Conservation (phyloP, 2,888 invertebrate genomes). For the Carcina quercana region DNA sequence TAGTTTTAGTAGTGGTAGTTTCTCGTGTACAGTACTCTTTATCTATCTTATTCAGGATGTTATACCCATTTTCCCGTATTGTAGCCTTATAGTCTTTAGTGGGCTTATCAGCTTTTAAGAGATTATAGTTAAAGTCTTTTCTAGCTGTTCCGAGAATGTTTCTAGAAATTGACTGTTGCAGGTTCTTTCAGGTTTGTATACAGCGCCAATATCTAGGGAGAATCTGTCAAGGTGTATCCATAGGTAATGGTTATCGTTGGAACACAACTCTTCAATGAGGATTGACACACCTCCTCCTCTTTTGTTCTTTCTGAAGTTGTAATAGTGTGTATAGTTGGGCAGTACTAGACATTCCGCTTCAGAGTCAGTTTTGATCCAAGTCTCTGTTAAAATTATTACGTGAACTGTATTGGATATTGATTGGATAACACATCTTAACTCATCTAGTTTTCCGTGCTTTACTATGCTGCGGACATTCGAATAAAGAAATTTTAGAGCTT, state of each 20-base stretch:
- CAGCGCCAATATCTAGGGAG: constrained; percentile 12
- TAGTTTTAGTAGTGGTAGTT: background rate
- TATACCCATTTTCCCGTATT: constrained; percentile 6
- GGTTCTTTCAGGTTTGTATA: constrained; percentile 10
- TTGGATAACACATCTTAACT: background rate
- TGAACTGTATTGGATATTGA: background rate
- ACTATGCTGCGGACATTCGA: background rate
- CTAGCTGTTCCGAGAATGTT: constrained; percentile 1
- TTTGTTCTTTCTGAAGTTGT: constrained; percentile 13
- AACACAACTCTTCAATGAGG: constrained; percentile 11
- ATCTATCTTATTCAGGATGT: constrained; percentile 14
- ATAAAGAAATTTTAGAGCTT: background rate
- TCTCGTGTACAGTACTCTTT: constrained; percentile 10
- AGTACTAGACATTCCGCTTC: constrained; percentile 4
- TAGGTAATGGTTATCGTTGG: constrained; percentile 16
- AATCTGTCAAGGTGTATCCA: constrained; percentile 16
- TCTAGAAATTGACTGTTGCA: constrained; percentile 5
- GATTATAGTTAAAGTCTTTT: constrained; percentile 7
- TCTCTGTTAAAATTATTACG: constrained; percentile 3
- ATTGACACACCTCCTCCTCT: constrained; percentile 22
- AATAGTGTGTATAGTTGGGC: constrained; percentile 18
- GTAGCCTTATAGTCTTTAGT: constrained; percentile 8
- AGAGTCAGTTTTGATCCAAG: constrained; percentile 11
- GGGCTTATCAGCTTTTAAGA: constrained; percentile 1
- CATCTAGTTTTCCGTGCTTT: background rate